Base-by-base conservation (phyloP, 2,888 invertebrate genomes). In the Octonoba sinensis region DNA sequence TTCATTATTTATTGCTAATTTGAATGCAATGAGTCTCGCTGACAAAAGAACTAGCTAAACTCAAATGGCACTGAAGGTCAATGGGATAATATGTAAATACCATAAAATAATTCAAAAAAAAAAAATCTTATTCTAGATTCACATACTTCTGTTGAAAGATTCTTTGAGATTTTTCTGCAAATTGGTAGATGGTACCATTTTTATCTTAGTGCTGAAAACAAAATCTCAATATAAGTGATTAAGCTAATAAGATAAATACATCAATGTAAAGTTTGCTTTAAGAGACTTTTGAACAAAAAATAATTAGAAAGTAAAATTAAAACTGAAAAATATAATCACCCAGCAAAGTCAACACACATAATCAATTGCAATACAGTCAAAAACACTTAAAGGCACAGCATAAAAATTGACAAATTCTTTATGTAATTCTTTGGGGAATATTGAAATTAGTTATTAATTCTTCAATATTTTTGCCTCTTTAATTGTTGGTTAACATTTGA, bases 181-280 rank as follows among this genome's bases (percentile, higher is more conserved):
- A 22, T 62, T 46, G 62, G 27, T 20, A 44, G 47, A 56, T 27
- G 70, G n/a, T 16, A 54, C 54, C 71, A 72, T 72, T 67, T 72
- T 79, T 22, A 67, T 27, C 27, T 79, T 79, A 1, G 72, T 27
- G 36, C 78, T 79, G 60, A 54, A 67, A 44, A 57, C 4, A 77
- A 22, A 70, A 69, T 8, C 8, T 1, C 36, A 36, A 27, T 27
- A 6, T 6, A 22, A 27, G 3, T 16, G 16, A 20, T 22, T 27
- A 57, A 44, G 13, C 20, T 36, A 36, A 4, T 2, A 27, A 27
- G 3, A 3, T 27, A 27, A 46, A 4, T 27, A 15, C 18, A 67
- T 27, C 12, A 8, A 36, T 27, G 27, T 36, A 8, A 36, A 8
- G 11, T 36, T 36, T 36, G 36, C 36, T 36, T 36, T 11, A 2